phyloP scores from a whole-genome alignment of 2,888 invertebrate genomes.

The Dryomyza anilis region DNA sequence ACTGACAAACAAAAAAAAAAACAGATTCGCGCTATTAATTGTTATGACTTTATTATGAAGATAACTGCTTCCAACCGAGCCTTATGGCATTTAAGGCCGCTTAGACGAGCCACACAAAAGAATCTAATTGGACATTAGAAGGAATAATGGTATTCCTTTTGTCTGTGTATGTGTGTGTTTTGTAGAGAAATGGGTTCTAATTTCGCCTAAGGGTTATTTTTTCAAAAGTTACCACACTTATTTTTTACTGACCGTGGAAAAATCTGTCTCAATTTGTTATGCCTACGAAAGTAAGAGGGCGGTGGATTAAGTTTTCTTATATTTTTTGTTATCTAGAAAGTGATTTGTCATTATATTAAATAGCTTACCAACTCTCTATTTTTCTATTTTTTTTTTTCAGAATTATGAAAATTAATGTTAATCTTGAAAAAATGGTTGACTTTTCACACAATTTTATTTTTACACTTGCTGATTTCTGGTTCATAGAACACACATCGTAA shows the following conservation, averaged over 20 bases:
- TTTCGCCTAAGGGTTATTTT: too few relatives aligned
- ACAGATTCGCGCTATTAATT: slow-evolving; percentile 52
- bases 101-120: slow-evolving; percentile 44
- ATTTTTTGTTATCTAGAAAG: slow-evolving; percentile 49
- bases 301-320: slow-evolving; percentile 29
- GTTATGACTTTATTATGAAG: slow-evolving; percentile 57
- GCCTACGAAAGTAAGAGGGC: slow-evolving; percentile 39
- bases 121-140: slow-evolving; percentile 45
- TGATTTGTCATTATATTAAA: slow-evolving; percentile 57
- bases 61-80: slow-evolving; percentile 43
- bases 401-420: slow-evolving; percentile 46
- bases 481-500: neutral
- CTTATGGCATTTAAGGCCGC: neutral
- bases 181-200: neutral
- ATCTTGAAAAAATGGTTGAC: neutral
- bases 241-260: slow-evolving; percentile 21
- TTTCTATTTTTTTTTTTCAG: slow-evolving; percentile 33
- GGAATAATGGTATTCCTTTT: neutral
- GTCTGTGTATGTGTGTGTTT: neutral
- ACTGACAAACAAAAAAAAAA: neutral
- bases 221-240: too few relatives aligned
- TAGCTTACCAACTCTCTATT: too few relatives aligned
- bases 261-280: slow-evolving; percentile 58
- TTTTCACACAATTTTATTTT: too few relatives aligned
- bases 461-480: too few relatives aligned